These are phyloP conservation scores for Hippolais icterina DNA, from an alignment of 2,113 vertebrate genomes.

Conservation along the genomic window DNA sequence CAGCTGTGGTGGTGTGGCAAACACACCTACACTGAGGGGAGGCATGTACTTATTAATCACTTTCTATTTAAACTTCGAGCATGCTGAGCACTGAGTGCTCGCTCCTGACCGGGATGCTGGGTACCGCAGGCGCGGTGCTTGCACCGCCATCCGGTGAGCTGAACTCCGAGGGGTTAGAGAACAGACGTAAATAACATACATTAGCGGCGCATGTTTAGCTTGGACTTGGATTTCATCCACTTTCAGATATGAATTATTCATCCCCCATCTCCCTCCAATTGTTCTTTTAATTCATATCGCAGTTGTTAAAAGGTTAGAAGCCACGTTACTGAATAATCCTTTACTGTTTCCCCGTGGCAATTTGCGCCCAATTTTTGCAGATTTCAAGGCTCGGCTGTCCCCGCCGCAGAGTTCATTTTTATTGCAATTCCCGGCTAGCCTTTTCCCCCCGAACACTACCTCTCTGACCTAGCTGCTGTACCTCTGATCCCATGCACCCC, in stretches of 20 bases:
- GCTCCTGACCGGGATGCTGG: not conserved
- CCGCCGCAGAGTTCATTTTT: conserved; percentile 54
- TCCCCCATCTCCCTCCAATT: conserved; percentile 54
- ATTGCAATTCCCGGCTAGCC: conserved; percentile 63
- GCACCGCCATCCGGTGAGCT: not conserved
- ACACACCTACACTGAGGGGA: not conserved
- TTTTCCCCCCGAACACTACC: conserved; percentile 71
- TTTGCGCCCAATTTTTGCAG: conserved; percentile 63
- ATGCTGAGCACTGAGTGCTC: not conserved
- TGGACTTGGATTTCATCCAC: conserved; percentile 62
- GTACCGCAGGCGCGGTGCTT: not conserved
- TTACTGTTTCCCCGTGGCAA: conserved; percentile 22
- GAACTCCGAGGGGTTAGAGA: not conserved
- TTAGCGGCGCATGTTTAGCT: not conserved
- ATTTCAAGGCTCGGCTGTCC: conserved; percentile 44
- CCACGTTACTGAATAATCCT: conserved; percentile 66
- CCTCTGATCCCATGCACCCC: conserved; percentile 92
- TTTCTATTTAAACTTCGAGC: not conserved
- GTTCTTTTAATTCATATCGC: conserved; percentile 64
- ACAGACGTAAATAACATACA: conserved; percentile 49
- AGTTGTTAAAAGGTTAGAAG: conserved; percentile 73
- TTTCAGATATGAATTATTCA: conserved; percentile 74
- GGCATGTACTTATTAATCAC: not conserved
- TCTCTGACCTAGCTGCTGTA: conserved; percentile 90
- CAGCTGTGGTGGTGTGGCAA: not conserved